Percentiles rank a stretch among this genome's conserved stretches.
Conservation (phyloP, 1,140 invertebrate genomes). For the Holotrichia oblita region DNA sequence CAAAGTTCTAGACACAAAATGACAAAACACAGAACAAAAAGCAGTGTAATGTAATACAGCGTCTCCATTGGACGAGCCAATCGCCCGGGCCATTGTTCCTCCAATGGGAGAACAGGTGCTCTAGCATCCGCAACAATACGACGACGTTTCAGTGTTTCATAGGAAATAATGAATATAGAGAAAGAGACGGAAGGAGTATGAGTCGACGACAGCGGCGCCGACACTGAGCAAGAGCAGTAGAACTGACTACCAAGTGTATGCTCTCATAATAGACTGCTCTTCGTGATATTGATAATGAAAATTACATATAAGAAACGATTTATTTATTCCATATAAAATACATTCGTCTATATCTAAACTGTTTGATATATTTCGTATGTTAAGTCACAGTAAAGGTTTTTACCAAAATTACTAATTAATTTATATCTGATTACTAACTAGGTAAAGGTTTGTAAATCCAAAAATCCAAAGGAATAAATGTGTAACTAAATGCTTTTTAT, state of each 20-base stretch:
- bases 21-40: conserved; percentile 60
- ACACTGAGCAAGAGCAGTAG: conserved; percentile 12
- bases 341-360: too few species aligned
- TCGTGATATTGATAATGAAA: conserved; percentile 5
- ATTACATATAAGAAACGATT: conserved; percentile 11
- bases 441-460: too few species aligned
- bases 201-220: not conserved
- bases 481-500: too few species aligned
- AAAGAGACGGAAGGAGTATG: conserved; percentile 28
- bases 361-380: too few species aligned
- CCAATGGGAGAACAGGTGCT: conserved; percentile 58
- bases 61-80: conserved; percentile 58
- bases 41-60: conserved; percentile 57
- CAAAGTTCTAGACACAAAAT: conserved; percentile 59
- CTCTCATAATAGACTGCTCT: not conserved
- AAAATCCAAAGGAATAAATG: too few species aligned
- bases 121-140: conserved; percentile 51
- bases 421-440: too few species aligned
- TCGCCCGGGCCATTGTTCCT: conserved; percentile 56
- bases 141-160: conserved; percentile 45
- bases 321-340: too few species aligned
- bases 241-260: not conserved
- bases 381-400: too few species aligned
- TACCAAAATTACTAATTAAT: too few species aligned
- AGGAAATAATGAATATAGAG: conserved; percentile 45